Percentiles rank a stretch among this genome's conserved stretches.
These are phyloP conservation scores for Samia ricini DNA, from an alignment of 1,140 invertebrate species.

Conservation along the genomic window DNA sequence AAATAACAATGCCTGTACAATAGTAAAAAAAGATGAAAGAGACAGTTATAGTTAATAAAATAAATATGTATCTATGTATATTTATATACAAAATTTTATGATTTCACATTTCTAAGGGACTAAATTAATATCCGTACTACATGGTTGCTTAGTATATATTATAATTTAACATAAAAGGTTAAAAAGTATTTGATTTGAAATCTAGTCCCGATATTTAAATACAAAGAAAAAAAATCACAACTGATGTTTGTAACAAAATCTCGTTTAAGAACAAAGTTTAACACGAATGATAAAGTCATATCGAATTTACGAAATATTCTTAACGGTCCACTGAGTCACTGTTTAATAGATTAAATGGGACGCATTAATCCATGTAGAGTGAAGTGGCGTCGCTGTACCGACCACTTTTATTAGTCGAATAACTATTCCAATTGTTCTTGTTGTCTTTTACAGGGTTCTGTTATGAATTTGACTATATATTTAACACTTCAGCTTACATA, in stretches of 20 bases:
- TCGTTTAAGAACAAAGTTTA: not conserved
- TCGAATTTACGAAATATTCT: not conserved
- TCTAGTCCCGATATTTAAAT: not conserved
- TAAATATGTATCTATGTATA: too few relatives aligned
- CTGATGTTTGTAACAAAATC: not conserved
- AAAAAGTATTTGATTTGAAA: too few relatives aligned
- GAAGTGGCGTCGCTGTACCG: conserved; percentile 27
- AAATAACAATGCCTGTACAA: too few relatives aligned
- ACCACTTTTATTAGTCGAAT: conserved; percentile 56
- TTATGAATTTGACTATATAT: conserved; percentile 7
- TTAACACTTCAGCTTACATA: not conserved
- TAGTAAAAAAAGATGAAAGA: too few relatives aligned
- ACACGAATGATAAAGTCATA: not conserved
- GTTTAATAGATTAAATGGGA: conserved; percentile 67
- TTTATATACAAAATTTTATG: too few relatives aligned
- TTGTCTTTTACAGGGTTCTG: conserved; percentile 28
- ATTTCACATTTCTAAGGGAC: too few relatives aligned
- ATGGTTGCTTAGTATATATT: too few relatives aligned
- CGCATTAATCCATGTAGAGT: conserved; percentile 57
- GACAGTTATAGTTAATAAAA: too few relatives aligned
- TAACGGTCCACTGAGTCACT: conserved; percentile 28
- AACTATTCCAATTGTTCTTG: conserved; percentile 57
- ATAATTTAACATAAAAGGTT: too few relatives aligned
- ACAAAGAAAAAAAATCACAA: not conserved
- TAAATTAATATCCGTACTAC: too few relatives aligned